Evolutionary conservation across 2,113 vertebrate genomes (phyloP), one percentile per base, ranked within the genome.

Genomic region (Delphinus delphis): DNA sequence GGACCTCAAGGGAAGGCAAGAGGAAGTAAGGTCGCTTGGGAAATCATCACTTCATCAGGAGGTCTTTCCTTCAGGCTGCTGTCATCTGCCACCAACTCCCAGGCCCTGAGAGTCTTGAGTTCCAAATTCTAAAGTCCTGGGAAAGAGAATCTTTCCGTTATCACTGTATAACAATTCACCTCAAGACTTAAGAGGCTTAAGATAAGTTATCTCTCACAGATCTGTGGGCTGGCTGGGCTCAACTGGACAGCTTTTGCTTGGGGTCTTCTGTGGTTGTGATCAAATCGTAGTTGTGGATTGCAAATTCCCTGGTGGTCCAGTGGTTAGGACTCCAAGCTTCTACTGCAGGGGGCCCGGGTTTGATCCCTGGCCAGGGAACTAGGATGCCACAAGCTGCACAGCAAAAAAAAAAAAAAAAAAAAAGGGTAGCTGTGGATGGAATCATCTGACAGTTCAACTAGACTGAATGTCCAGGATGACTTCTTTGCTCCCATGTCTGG

Each of bases 61-160:
- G 55, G 90, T 55, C 76, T 68, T 90, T n/a, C 74, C 85, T 86
- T 68, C 82, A 84, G 53, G 10, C 25, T 67, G 25, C 50, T 82
- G 44, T 93, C 71, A 74, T 65, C 44, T 71, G 31, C 28, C 41
- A 63, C 76, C 62, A 96, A 88, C 12, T 93, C 20, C 15, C 15
- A 83, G 50, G 50, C 36, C 53, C 53, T 70, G 26, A 21, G 55
- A 95, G 23, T 77, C 17, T 85, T 4, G 60, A 86, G 15, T 60
- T 94, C 36, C 41, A 93, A 88, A 68, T 92, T 88, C 23, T 91
- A 73, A 93, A 79, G 25, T 26, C 62, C 47, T 91, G 77, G 76
- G 76, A 87, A 63, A 95, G n/a, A 89, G 41, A 90, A 44, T 73
- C 25, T 87, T 63, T 86, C 26, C 26, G 13, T 93, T 90, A 70